Evolutionary conservation across 2,113 vertebrate genomes (phyloP).

Genomic region (rabbit (Oryctolagus cuniculus)): DNA sequence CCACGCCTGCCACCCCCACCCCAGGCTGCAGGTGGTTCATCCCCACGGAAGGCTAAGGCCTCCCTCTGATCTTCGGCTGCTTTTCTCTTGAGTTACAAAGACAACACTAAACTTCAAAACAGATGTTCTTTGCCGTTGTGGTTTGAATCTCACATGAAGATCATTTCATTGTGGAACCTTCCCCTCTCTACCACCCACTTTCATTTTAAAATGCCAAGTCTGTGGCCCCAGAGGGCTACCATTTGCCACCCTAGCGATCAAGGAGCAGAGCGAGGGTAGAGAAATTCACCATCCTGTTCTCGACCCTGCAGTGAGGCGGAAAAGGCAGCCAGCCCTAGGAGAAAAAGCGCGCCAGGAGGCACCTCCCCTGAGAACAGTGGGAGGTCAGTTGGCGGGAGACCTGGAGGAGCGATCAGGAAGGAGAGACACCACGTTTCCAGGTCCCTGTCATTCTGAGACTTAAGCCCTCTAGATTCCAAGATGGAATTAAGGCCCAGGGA

Average conservation of each 20-base stretch:
- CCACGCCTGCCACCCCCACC: neutral
- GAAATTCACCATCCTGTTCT: neutral
- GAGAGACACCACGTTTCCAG: neutral
- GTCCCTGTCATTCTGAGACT: neutral
- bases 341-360: neutral
- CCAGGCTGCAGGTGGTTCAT: neutral
- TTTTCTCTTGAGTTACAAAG: constrained; percentile 73
- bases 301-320: neutral
- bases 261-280: neutral
- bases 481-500: constrained; percentile 9
- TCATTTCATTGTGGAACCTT: constrained; percentile 65
- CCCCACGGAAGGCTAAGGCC: constrained; percentile 50
- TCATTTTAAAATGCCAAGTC: constrained; percentile 67
- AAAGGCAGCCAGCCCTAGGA: neutral
- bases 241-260: constrained; percentile 41
- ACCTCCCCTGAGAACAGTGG: neutral
- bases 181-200: neutral
- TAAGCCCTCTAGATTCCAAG: neutral
- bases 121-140: constrained; percentile 68
- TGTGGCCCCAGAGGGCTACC: constrained; percentile 7
- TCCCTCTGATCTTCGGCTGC: constrained; percentile 74
- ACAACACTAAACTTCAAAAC: constrained; percentile 67
- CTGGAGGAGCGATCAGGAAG: rapidly evolving
- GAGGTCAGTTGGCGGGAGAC: neutral
- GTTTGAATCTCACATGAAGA: constrained; percentile 71